These are phyloP conservation scores for Agrenia bidenticulata DNA, from an alignment of 2,888 invertebrate genomes.

Conservation along the genomic window DNA sequence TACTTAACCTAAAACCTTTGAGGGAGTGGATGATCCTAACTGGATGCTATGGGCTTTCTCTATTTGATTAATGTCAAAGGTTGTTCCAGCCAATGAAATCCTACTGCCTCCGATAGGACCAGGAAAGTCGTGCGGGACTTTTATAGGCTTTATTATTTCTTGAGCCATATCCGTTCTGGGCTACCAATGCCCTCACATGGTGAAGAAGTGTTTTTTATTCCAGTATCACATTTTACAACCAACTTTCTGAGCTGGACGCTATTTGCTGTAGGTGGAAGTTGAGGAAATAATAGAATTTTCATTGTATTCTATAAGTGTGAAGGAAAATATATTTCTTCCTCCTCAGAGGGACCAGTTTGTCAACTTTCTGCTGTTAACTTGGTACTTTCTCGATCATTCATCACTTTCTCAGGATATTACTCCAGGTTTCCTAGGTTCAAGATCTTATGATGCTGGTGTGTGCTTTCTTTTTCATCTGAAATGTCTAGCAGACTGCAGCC, in stretches of 20 bases:
- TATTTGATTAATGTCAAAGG: no score
- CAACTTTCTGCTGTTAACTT: constrained; percentile 22
- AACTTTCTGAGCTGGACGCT: neutral
- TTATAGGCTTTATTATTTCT: neutral
- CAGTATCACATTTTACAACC: no score
- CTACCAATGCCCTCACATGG: neutral
- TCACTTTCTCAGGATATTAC: constrained; percentile 21
- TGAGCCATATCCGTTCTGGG: constrained; percentile 2
- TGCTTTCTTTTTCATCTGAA: constrained; percentile 5
- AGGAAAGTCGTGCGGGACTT: constrained; percentile 1
- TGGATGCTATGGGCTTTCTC: no score
- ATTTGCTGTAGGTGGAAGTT: neutral
- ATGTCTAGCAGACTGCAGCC: neutral
- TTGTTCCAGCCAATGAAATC: no score
- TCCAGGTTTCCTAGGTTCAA: constrained; percentile 5
- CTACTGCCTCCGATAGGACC: no score
- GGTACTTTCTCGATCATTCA: constrained; percentile 16
- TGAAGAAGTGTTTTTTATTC: constrained; percentile 10
- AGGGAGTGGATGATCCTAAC: no score
- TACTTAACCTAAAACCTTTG: no score
- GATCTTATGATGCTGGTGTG: constrained; percentile 2
- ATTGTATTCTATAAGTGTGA: constrained; percentile 9
- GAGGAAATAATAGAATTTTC: constrained; percentile 22
- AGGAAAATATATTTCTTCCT: constrained; percentile 11
- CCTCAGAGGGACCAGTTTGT: constrained; percentile 13